Conservation (phyloP, 2,113 vertebrate species). For the Saimiri boliviensis region DNA sequence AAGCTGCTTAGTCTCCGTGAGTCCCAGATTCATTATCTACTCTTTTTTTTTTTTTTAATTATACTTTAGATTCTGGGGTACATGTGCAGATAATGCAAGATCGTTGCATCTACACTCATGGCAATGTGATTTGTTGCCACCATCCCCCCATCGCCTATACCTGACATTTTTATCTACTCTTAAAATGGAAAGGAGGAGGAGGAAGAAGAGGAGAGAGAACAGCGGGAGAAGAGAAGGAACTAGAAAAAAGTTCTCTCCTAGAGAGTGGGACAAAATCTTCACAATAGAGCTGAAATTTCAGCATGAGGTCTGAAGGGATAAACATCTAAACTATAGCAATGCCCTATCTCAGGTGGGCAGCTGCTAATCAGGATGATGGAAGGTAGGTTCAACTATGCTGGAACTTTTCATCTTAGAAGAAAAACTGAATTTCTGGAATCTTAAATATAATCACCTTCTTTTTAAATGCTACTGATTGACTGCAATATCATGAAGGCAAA, state of each 20-base stretch:
- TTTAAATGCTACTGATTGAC: background rate
- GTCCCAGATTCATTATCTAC: background rate
- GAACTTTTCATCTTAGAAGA: background rate
- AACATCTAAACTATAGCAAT: background rate
- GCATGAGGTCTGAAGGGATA: background rate
- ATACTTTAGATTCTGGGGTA: no score
- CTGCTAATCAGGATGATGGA: background rate
- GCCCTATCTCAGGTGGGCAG: background rate
- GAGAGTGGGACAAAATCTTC: no score
- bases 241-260: background rate
- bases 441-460: constrained; percentile 14
- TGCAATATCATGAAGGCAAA: background rate
- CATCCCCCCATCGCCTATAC: no score
- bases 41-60: background rate
- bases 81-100: no score
- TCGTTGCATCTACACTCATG: no score
- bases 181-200: background rate
- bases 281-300: background rate
- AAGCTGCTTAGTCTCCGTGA: background rate
- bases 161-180: background rate
- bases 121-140: no score
- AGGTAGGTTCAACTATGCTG: background rate
- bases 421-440: background rate
- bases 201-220: background rate
- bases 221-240: background rate